These are phyloP conservation scores for Chaetophractus vellerosus DNA, from an alignment of 2,797 vertebrate species.

Conservation along the genomic window DNA sequence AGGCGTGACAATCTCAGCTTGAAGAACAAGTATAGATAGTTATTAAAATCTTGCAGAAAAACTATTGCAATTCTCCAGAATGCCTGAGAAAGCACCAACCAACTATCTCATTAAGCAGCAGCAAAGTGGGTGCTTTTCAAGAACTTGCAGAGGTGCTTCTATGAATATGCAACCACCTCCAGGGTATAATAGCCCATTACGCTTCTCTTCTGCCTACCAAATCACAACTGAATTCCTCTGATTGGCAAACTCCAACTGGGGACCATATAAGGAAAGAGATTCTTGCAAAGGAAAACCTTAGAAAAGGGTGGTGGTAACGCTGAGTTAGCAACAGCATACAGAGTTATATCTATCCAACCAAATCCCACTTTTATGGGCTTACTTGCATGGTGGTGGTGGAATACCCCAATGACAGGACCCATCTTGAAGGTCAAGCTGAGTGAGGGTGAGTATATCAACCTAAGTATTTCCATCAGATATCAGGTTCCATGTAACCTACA, in stretches of 20 bases:
- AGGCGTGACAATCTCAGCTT: not conserved
- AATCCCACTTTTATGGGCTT: not conserved
- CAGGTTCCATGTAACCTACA: not conserved
- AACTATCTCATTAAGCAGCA: not conserved
- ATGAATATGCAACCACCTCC: not conserved
- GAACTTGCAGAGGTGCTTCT: not conserved
- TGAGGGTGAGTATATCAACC: not conserved
- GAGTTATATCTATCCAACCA: not conserved
- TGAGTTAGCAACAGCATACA: conserved; percentile 25
- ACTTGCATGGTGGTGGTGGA: not conserved
- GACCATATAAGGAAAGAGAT: not conserved
- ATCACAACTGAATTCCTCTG: not conserved
- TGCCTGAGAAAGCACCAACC: not conserved
- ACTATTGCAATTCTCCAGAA: not conserved
- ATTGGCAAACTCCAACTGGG: not conserved
- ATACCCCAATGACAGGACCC: not conserved
- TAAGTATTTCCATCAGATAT: not conserved
- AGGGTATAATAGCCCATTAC: not conserved
- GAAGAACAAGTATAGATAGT: not conserved
- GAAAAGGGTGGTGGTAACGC: not conserved
- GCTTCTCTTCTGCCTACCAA: not conserved
- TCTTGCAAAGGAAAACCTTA: conserved; percentile 5
- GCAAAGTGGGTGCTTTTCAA: not conserved
- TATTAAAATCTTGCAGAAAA: not conserved
- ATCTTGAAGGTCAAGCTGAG: not conserved